phyloP scores from a whole-genome alignment of 2,113 vertebrate species.

The Hyaena hyaena region DNA sequence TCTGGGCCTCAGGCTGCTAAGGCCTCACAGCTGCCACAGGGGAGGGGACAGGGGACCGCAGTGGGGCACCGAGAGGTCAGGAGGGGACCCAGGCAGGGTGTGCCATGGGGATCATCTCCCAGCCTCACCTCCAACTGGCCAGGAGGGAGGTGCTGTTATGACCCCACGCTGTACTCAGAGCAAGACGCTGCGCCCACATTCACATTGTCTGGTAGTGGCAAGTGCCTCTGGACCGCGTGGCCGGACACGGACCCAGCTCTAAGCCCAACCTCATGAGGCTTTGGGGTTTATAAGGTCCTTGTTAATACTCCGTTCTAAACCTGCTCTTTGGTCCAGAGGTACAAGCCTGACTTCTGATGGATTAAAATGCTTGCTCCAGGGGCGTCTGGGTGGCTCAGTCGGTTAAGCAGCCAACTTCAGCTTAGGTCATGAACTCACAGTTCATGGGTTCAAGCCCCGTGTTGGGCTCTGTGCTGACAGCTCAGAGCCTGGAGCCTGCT shows the following conservation, averaged over 20 bases:
- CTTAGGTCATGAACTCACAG: no score
- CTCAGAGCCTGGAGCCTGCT: no score
- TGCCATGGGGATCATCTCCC: neutral
- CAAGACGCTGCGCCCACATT: accelerated
- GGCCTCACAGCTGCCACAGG: neutral
- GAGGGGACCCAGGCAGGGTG: neutral
- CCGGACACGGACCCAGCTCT: neutral
- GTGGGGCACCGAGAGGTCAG: neutral
- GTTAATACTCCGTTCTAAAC: no score
- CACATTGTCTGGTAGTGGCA: accelerated
- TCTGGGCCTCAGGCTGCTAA: neutral
- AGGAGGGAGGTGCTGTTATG: accelerated
- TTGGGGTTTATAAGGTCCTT: neutral
- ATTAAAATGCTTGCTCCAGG: neutral
- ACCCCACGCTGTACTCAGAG: accelerated
- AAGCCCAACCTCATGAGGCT: neutral
- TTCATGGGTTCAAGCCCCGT: no score
- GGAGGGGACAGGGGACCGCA: neutral
- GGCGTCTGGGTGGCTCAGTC: no score
- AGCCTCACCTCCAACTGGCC: neutral
- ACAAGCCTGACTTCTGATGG: accelerated
- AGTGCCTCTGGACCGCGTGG: accelerated
- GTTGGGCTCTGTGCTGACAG: no score
- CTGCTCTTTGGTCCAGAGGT: neutral
- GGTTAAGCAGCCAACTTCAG: no score